Evolutionary conservation across 2,888 invertebrate species (phyloP), one percentile per base, ranked within the genome.

Genomic region (Parascotia fuliginaria): DNA sequence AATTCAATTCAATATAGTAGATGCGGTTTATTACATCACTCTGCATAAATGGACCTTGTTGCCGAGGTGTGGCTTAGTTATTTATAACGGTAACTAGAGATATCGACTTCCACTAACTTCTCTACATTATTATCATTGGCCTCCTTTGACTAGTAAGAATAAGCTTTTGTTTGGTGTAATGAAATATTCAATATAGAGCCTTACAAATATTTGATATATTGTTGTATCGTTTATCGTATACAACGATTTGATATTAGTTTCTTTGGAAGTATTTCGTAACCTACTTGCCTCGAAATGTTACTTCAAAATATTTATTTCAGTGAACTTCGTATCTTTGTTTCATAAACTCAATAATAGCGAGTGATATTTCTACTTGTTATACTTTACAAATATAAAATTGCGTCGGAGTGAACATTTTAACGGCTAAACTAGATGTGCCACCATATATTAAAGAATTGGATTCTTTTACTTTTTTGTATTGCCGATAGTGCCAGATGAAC

Each of bases 1-100:
- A 82, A 86, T 85, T 84, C 82, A 87, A 88, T 88, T 87, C 80
- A 80, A 83, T 83, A 79, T 72, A 60, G 45, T 68, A 55, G 69
- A 71, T 65, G 62, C 67, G 68, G 74, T 80, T 81, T 82, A 85
- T 77, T 72, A 72, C 72, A 68, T 71, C 74, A 76, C 70, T 79
- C 65, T 77, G 74, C 77, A 77, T 81, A 78, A 79, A 73, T 73
- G 71, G 69, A 70, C 62, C 58, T 65, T 54, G 57, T 60, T 68
- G 63, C 46, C 13, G 42, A 42, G 50, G 63, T 66, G 70, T 54
- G 44, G 45, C 48, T 46, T 49, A 45, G 43, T 40, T 50, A 47
- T 59, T 65, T 60, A 51, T 51, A 56, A 39, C 55, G 31, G 45
- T 64, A 41, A 49, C 56, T 56, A 15, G 24, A 49, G 46, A 49